Conservation (phyloP, 2,113 vertebrate species). For the Pseudonaja textilis region DNA sequence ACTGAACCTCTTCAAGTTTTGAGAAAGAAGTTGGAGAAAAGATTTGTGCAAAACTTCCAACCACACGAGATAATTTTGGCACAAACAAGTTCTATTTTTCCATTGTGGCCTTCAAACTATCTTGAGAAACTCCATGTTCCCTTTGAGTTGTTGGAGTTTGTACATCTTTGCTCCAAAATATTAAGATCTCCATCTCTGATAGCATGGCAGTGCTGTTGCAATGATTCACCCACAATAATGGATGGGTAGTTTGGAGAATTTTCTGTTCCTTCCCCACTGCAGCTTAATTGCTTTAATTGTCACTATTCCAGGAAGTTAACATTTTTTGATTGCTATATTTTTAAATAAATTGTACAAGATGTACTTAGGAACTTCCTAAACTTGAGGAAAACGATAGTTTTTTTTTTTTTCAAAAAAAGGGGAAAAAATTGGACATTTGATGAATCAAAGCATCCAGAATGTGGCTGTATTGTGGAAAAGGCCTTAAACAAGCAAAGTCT, state of each 20-base stretch:
- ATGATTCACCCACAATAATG: not conserved
- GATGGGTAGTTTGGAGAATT: not conserved
- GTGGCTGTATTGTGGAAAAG: not conserved
- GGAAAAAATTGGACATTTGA: not conserved
- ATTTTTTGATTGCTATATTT: constrained; percentile 48
- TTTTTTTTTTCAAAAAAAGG: not conserved
- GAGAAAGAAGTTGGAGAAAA: not conserved
- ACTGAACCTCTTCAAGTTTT: not conserved
- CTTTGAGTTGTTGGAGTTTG: not conserved
- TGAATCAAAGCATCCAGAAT: constrained; percentile 14
- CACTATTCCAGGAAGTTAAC: constrained; percentile 45
- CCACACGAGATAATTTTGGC: not conserved
- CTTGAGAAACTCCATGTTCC: not conserved
- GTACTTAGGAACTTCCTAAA: constrained; percentile 39
- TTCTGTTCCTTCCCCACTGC: not conserved
- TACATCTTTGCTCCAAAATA: not conserved
- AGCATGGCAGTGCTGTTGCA: not conserved
- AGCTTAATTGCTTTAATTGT: constrained; percentile 42
- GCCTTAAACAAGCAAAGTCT: not conserved
- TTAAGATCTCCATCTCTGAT: not conserved
- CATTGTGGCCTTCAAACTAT: not conserved
- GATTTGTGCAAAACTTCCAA: not conserved
- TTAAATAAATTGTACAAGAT: constrained; percentile 49
- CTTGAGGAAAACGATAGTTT: not conserved
- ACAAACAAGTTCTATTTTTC: not conserved